phyloP scores from a whole-genome alignment of 2,888 invertebrate genomes.

The Tethea ocularis region DNA sequence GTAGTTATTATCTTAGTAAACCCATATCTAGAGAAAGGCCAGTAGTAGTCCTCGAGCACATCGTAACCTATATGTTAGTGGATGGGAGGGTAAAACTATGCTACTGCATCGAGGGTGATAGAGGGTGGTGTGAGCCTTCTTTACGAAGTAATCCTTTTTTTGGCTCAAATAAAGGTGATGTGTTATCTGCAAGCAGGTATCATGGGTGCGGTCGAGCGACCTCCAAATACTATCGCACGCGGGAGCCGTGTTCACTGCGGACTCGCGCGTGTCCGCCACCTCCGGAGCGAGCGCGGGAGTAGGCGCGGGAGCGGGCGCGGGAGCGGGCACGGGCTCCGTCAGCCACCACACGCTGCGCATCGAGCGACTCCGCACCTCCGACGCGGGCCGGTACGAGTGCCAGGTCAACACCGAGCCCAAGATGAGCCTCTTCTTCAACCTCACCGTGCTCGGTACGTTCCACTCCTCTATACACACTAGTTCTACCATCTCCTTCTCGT shows the following conservation, averaged over 20 bases:
- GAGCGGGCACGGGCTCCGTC: not conserved
- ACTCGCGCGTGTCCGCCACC: conserved; percentile 85
- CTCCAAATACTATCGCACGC: conserved; percentile 88
- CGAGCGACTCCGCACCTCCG: conserved; percentile 81
- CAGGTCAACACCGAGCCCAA: conserved; percentile 90
- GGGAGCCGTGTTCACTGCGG: conserved; percentile 86
- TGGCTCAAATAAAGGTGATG: no score
- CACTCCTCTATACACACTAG: not conserved
- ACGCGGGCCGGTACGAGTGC: conserved; percentile 89
- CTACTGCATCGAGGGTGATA: no score
- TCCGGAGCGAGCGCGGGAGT: conserved; percentile 64
- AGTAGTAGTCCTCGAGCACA: no score
- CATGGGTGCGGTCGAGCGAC: conserved; percentile 89
- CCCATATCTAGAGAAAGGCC: no score
- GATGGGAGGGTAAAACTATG: no score
- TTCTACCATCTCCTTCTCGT: not conserved
- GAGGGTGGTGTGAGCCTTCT: no score
- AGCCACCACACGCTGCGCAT: conserved; percentile 85
- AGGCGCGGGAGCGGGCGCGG: conserved; percentile 53
- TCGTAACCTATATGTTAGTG: no score
- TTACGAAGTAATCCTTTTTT: no score
- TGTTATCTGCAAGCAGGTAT: conserved; percentile 79
- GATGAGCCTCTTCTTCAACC: conserved; percentile 86
- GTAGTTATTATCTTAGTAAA: no score
- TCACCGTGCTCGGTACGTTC: conserved; percentile 85